These are phyloP conservation scores for Heliopora coerulea DNA, from an alignment of 92 coral and sea anemone genomes.

Conservation along the genomic window DNA sequence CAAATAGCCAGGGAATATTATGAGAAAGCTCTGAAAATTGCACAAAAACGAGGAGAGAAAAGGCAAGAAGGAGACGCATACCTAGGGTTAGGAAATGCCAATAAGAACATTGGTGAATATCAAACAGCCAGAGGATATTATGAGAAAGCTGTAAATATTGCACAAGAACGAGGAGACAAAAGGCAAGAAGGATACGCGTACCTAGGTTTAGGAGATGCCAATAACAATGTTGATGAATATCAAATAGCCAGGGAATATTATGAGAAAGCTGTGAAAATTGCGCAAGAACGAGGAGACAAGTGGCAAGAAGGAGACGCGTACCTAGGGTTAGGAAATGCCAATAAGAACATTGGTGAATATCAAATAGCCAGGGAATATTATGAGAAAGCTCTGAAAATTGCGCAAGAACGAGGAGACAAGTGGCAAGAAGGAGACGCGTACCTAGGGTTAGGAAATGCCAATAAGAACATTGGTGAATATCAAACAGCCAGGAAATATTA, in stretches of 20 bases:
- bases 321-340: constrained; percentile 13
- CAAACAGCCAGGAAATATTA: constrained; percentile 15
- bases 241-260: constrained; percentile 29
- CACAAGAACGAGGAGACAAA: constrained; percentile 32
- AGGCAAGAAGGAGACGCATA: background rate
- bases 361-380: constrained; percentile 24
- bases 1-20: background rate
- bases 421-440: constrained; percentile 30
- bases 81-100: constrained; percentile 8
- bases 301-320: constrained; percentile 1
- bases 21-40: background rate
- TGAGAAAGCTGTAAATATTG: constrained; percentile 32
- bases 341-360: background rate
- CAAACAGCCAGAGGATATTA: background rate
- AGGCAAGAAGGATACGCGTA: constrained; percentile 4
- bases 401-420: constrained; percentile 30
- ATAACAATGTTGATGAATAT: background rate
- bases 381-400: constrained; percentile 30
- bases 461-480: constrained; percentile 1
- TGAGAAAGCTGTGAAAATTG: constrained; percentile 36
- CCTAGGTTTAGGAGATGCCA: constrained; percentile 16
- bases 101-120: background rate
- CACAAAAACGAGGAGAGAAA: constrained; percentile 17
- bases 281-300: constrained; percentile 29
- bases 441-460: constrained; percentile 21